A percentile compares a stretch with the other conserved stretches of the same genome.
Evolutionary conservation across 2,888 invertebrate genomes (phyloP).

Genomic region (Dorcus parallelipipedus): DNA sequence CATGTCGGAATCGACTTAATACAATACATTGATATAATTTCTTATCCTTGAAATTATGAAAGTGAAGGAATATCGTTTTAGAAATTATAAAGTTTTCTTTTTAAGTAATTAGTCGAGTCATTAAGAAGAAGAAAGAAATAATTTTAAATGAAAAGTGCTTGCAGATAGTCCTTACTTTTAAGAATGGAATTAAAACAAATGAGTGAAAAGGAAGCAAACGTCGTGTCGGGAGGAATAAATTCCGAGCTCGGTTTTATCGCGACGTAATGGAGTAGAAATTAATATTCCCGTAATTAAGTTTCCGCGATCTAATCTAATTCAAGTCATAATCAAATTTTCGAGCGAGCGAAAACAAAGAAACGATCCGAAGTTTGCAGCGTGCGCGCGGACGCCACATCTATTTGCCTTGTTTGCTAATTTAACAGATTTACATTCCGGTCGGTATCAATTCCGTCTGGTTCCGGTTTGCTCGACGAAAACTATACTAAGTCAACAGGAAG

Average conservation of each 20-base stretch:
- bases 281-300: not conserved
- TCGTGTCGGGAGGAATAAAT: too few species aligned
- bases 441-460: constrained; percentile 30
- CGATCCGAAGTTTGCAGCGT: constrained; percentile 1
- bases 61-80: too few species aligned
- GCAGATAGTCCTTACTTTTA: too few species aligned
- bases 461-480: constrained; percentile 20
- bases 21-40: too few species aligned
- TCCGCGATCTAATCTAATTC: not conserved
- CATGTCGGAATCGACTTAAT: too few species aligned
- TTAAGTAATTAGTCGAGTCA: too few species aligned
- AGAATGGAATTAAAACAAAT: too few species aligned
- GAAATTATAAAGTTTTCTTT: too few species aligned
- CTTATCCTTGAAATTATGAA: too few species aligned
- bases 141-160: too few species aligned
- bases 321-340: not conserved
- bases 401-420: constrained; percentile 35
- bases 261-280: not conserved
- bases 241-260: not conserved
- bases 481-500: constrained; percentile 20
- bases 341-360: not conserved
- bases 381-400: constrained; percentile 24
- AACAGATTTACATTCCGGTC: constrained; percentile 32
- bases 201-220: too few species aligned
- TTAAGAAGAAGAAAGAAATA: too few species aligned